phyloP scores from a whole-genome alignment of 2,797 vertebrate genomes.

The Schizopygopsis malacanthus region DNA sequence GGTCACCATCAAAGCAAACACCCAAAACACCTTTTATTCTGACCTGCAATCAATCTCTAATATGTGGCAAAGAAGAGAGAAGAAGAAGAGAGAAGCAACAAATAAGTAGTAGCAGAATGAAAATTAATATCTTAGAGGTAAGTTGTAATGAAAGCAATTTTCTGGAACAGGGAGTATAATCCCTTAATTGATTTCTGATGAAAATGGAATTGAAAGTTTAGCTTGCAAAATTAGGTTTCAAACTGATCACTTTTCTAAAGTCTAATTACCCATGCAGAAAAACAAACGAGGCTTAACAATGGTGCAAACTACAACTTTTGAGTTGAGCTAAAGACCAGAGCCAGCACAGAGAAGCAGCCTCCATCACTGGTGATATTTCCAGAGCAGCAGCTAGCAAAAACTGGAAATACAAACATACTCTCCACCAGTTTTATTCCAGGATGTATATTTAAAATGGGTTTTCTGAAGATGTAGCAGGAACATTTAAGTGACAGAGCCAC shows the following conservation, averaged over 20 bases:
- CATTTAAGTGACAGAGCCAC: conserved; percentile 67
- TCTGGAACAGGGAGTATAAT: conserved; percentile 24
- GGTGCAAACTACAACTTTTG: background rate
- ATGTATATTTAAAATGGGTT: conserved; percentile 70
- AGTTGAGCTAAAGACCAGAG: conserved; percentile 1
- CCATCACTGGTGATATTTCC: background rate
- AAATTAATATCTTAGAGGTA: conserved; percentile 64
- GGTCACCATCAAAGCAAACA: conserved; percentile 50
- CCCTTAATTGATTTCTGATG: conserved; percentile 1
- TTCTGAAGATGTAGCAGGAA: conserved; percentile 72
- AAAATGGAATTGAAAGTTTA: conserved; percentile 22
- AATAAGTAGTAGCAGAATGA: conserved; percentile 41
- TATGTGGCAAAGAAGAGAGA: conserved; percentile 64
- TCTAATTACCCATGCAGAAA: background rate
- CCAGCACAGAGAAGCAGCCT: background rate
- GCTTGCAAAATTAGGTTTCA: conserved; percentile 3
- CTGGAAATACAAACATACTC: background rate
- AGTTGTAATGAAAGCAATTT: conserved; percentile 72
- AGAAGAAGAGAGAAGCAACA: background rate
- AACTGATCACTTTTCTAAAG: background rate
- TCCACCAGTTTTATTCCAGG: conserved; percentile 31
- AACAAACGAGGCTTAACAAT: background rate
- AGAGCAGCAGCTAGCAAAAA: background rate
- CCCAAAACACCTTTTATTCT: conserved; percentile 69
- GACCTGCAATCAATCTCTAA: conserved; percentile 76